Base-by-base conservation (phyloP, 2,888 invertebrate genomes). In the Mallateleia sp. region DNA sequence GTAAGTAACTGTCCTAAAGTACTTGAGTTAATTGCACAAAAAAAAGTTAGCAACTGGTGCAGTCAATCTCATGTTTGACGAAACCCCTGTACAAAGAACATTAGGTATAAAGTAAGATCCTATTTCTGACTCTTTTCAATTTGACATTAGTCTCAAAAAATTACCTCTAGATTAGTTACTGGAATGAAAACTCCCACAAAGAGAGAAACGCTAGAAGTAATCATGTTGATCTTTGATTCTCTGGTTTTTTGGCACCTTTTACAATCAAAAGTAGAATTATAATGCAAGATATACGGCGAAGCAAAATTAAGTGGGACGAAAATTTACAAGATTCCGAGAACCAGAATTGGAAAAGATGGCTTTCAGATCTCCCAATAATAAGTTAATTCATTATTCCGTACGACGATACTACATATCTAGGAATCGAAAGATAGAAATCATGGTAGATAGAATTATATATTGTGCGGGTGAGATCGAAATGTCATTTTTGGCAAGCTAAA, bases 221-320 rank as follows among this genome's bases (percentile, higher is more conserved):
- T 90, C 8, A 92, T 90, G 93, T 92, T 90, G 2, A 64, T 93
- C 0, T 94, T 91, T 66, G 93, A 94, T 47, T 93, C 93, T 42
- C 92, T 0, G 93, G 92, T 7, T 71, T 92, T 0, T 71, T 93
- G 3, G 74, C 83, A 0, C 90, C 91, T 1, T 88, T 91, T 7
- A 72, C 89, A 0, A 71, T 93, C 5, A 52, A 84, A n/a, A 69
- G 86, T 1, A 89, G 90, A 85, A 87, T 91, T 1, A 20, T 93
- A 2, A 74, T 93, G 15, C 91, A 92, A 60, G 79, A 91, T 9
- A 89, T 92, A 20, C 92, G 90, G 90, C 75, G 78, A 18, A 82
- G 84, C 45, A 84, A 79, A 0, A 86, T 90, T 14, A 82, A 28
- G 2, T 91, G 89, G 88, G 90, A 91, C 54, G 86, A 89, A 2